Base-by-base conservation (phyloP, 2,113 vertebrate genomes). In the Abramis brama region DNA sequence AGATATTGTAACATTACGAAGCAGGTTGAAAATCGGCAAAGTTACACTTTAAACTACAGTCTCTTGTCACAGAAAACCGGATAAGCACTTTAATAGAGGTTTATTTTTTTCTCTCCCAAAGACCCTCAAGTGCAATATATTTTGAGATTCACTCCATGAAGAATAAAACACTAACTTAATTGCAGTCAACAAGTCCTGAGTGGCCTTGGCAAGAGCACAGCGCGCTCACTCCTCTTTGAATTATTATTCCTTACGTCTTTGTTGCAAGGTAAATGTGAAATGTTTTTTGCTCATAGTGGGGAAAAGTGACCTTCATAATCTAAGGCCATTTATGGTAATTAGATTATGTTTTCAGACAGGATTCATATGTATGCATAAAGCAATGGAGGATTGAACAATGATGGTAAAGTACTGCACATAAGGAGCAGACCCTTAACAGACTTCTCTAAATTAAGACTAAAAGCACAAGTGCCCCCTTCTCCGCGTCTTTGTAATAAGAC, bases 311-410 rank as follows among this genome's bases (percentile, higher is more conserved):
- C 97, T 97, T 96, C 94, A 94, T 91, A 94, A 95, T 95, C 93
- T 95, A 94, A 92, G 95, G 96, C 93, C 96, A 96, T 98, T 97
- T 97, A 97, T 96, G 96, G 95, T 97, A 97, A 97, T 98, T 97
- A 97, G 96, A 95, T 95, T 94, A 94, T 96, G 96, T 96, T 97
- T 96, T 95, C 94, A 95, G 92, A 92, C 92, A 89, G 92, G 94
- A 96, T 95, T 97, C 95, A 93, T 97, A 94, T 93, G 86, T 95
- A 96, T 96, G 95, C 96, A 98, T 97, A 97, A 98, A 95, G 94
- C 95, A 92, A 93, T 95, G 94, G 93, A 91, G 91, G 92, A 91
- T 87, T 25, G 91, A 95, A 97, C 95, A 97, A 97, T 96, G 92
- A 86, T 73, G 21, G 89, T 93, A 96, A 94, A 96, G 93, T 94